These are phyloP conservation scores for Biston betularia DNA, from an alignment of 2,888 invertebrate species.

Conservation along the genomic window DNA sequence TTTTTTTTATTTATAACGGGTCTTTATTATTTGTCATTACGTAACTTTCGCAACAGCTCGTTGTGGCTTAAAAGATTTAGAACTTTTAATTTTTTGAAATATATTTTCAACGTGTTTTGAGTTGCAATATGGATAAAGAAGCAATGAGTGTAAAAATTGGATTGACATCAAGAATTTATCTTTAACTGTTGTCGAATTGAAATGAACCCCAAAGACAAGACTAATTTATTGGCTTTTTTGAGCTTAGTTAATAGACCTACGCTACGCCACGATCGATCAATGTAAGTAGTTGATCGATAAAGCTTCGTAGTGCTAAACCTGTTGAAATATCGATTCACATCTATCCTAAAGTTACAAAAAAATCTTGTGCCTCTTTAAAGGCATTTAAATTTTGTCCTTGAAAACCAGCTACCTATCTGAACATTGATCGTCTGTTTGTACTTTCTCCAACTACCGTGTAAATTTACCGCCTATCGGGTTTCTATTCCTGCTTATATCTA, in stretches of 20 bases:
- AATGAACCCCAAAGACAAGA: too few species aligned
- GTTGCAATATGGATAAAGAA: too few species aligned
- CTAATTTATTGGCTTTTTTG: too few species aligned
- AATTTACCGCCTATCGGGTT: constrained; percentile 36
- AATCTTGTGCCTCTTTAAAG: not conserved
- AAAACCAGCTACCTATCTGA: constrained; percentile 40
- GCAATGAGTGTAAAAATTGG: too few species aligned
- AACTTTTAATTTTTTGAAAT: not conserved
- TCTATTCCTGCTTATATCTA: constrained; percentile 16
- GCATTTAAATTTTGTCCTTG: constrained; percentile 7
- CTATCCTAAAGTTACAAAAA: not conserved
- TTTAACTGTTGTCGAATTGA: too few species aligned
- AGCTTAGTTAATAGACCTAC: too few species aligned
- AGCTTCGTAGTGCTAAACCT: not conserved
- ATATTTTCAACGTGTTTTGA: too few species aligned
- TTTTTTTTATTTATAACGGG: constrained; percentile 8
- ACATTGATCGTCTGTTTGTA: constrained; percentile 61
- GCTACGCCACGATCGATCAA: too few species aligned
- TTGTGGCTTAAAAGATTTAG: too few species aligned
- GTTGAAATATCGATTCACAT: not conserved
- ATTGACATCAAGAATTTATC: too few species aligned
- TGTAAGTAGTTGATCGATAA: too few species aligned
- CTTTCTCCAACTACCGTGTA: constrained; percentile 70
- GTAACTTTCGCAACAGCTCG: not conserved
- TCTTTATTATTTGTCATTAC: not conserved